These are phyloP conservation scores for Heliconius charithonia DNA, from an alignment of 2,888 invertebrate genomes.

Conservation along the genomic window DNA sequence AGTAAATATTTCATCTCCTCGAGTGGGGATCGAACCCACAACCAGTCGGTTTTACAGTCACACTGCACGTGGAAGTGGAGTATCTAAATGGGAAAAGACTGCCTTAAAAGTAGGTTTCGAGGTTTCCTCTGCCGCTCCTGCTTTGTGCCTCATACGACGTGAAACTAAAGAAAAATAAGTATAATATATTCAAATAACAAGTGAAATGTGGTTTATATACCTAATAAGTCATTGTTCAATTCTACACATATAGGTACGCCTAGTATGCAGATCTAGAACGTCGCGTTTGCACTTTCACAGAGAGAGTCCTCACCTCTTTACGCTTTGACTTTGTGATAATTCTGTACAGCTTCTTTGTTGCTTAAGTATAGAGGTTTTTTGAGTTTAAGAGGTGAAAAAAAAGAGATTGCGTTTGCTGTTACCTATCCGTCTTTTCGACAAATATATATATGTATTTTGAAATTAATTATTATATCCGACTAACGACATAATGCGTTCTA, in stretches of 20 bases:
- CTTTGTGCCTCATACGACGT: no score
- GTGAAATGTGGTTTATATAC: neutral
- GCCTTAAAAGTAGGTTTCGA: no score
- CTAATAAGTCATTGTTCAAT: conserved; percentile 1
- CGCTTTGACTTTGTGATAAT: conserved; percentile 10
- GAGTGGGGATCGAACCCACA: no score
- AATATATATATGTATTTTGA: neutral
- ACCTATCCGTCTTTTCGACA: neutral
- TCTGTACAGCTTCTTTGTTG: conserved; percentile 8
- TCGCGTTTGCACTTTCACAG: conserved; percentile 1
- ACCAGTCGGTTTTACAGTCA: no score
- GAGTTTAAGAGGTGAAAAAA: neutral
- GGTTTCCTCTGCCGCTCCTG: no score
- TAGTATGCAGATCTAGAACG: neutral
- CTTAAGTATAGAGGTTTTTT: neutral
- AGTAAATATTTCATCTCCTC: no score
- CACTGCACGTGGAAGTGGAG: no score
- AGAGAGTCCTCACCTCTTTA: conserved; percentile 6
- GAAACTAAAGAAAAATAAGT: no score
- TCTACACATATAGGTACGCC: neutral
- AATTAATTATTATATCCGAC: neutral
- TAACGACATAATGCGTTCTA: no score
- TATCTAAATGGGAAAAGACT: no score
- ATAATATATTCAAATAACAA: no score
- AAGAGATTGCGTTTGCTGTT: neutral